Evolutionary conservation across 1,140 invertebrate genomes (phyloP), one percentile per base, ranked within the genome.

Genomic region (Dendrolimus kikuchii): DNA sequence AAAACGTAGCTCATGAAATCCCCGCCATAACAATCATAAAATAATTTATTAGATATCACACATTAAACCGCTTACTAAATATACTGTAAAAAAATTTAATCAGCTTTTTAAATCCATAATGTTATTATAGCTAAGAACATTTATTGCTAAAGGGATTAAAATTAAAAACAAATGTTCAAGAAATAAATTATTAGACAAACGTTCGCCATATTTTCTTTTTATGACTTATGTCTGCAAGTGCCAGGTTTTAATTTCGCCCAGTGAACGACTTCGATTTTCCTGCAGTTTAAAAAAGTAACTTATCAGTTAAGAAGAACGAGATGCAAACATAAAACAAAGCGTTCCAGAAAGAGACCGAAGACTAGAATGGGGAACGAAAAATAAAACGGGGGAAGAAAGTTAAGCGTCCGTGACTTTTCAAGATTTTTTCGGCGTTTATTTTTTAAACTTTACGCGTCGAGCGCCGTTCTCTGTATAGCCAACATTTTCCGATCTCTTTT

Each of bases 391-490:
- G 83, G 81, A 85, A 77, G 75, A 83, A 86, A 86, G 83, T 86
- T 86, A 86, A 86, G 80, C 83, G 80, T 82, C 83, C 83, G 81
- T 86, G 83, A 86, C 83, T 86, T 86, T 83, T 81, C 77, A 82
- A 85, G 80, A 79, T 81, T 86, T 86, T 83, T 86, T 84, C 66
- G 72, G 66, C 77, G 73, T 86, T 83, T 85, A 75, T 86, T 81
- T 86, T 86, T 86, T 82, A 83, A 84, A 82, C 54, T 83, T 84
- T 82, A 84, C 74, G 70, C 66, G 69, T 63, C 57, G 58, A 57
- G 69, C 67, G 59, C 59, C 40, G 38, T 38, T 38, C 10, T 64
- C 59, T 66, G 64, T 70, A 63, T 58, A 68, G 63, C 62, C 60
- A 78, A 61, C 67, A 62, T 73, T 78, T 74, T 74, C 68, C 62